Conservation (phyloP, 1,140 invertebrate genomes). For the Whitmania pigra region DNA sequence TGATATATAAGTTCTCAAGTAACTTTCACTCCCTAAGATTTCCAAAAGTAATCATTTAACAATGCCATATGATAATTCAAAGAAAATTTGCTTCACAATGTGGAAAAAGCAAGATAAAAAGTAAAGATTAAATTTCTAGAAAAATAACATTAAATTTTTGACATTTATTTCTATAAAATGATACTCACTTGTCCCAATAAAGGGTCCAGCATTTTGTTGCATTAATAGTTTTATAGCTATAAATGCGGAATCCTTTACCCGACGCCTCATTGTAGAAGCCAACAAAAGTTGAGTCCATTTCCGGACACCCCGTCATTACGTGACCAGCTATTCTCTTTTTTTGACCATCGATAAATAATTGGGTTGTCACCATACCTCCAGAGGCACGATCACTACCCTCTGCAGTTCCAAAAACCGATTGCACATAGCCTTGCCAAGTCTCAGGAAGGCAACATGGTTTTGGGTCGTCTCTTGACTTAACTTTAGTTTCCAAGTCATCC, state of each 20-base stretch:
- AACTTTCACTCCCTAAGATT: no score
- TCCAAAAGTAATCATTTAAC: no score
- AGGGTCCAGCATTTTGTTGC: slow-evolving; percentile 4
- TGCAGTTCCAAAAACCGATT: background rate
- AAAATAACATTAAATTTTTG: no score
- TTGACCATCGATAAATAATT: background rate
- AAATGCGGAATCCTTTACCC: no score
- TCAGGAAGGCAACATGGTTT: slow-evolving; percentile 5
- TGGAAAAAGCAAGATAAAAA: no score
- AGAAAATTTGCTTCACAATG: no score
- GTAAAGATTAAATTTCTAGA: no score
- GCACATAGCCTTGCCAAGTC: background rate
- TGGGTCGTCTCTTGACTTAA: background rate
- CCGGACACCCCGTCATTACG: background rate
- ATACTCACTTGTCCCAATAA: background rate
- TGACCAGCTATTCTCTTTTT: background rate
- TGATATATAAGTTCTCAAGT: no score
- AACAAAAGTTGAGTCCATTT: background rate
- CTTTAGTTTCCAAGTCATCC: background rate
- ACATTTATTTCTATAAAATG: no score
- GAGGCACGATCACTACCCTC: background rate
- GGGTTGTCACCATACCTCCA: background rate
- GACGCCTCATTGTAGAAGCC: background rate
- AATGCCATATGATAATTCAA: no score
- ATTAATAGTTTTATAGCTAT: background rate